These are phyloP conservation scores for Campylomormyrus numenius DNA, from an alignment of 2,113 vertebrate species.

Conservation along the genomic window DNA sequence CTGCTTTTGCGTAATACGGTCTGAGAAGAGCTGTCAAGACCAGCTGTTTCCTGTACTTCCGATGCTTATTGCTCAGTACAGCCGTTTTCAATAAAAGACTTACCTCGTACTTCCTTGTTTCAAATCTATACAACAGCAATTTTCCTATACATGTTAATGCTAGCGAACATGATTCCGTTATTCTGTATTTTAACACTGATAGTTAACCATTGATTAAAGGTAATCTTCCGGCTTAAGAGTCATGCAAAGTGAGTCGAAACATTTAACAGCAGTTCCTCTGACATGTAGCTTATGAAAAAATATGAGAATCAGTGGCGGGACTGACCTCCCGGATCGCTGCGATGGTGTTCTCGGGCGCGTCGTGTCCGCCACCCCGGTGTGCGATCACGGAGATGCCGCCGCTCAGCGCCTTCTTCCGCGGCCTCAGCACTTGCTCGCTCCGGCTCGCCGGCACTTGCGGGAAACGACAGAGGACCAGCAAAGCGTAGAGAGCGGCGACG, in stretches of 20 bases:
- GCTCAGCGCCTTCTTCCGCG: constrained; percentile 34
- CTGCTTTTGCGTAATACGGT: background rate
- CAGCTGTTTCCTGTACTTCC: background rate
- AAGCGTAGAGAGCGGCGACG: constrained; percentile 64
- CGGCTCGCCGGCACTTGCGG: constrained; percentile 62
- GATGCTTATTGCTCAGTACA: background rate
- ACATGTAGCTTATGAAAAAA: background rate
- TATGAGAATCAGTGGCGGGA: background rate
- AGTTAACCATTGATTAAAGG: background rate
- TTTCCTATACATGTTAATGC: background rate
- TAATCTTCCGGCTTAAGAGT: background rate
- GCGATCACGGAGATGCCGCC: constrained; percentile 63
- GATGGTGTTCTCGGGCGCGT: constrained; percentile 91
- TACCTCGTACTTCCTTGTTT: background rate
- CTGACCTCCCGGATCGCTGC: constrained; percentile 79
- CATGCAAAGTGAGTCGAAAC: background rate
- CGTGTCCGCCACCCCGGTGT: constrained; percentile 82
- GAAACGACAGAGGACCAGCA: constrained; percentile 67
- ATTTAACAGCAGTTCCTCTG: background rate
- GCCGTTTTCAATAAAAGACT: background rate
- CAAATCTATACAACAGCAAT: background rate
- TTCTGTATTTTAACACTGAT: background rate
- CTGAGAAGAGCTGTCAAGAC: background rate
- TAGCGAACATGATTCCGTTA: background rate
- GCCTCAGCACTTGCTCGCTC: constrained; percentile 67